Base-by-base conservation (phyloP, 1,140 invertebrate species). In the Aphis craccivora region DNA sequence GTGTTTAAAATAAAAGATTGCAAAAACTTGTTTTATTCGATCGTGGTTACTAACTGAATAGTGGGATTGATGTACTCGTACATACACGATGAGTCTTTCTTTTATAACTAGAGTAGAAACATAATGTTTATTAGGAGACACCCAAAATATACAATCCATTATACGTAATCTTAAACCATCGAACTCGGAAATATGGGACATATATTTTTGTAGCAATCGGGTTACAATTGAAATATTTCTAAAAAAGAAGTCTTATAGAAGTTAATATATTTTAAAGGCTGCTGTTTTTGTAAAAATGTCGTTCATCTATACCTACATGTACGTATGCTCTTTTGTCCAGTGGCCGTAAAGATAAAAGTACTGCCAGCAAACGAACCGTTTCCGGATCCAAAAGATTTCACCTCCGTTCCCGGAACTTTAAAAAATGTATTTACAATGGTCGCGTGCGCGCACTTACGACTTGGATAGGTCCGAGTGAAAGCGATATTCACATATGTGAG, bases 351-450 rank as follows among this genome's bases (percentile, higher is more conserved):
- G 22, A 53, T 51, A 88, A 55, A 55, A 40, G 22, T 55, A 55
- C 20, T 14, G 20, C 45, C 18, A 8, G 18, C 6, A 2, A 87
- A 89, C 48, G 20, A 0, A 37, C 20, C 48, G n/a, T 55, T 89
- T 89, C 45, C 86, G 45, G 86, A 35, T 88, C 8, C 48, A 89
- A 89, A 89, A 89, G 48, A 89, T 89, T 89, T 89, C 48, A 89
- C 87, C 30, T 87, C 45, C 45, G 45, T 51, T 53, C 51, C 87
- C 87, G 87, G 87, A 89, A 89, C 87, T 89, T 89, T 89, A 30
- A 87, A 87, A 87, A 87, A n/a, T 48, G n/a, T 51, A 35, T 35
- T 53, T 23, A 88, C 14, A 88, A 51, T 88, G 43, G 43, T 87
- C 43, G 22, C n/a, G 35, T 37, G 45, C 51, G 30, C 9, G n/a